Conservation (phyloP, 2,888 invertebrate species). For the Eremobia ochroleuca region DNA sequence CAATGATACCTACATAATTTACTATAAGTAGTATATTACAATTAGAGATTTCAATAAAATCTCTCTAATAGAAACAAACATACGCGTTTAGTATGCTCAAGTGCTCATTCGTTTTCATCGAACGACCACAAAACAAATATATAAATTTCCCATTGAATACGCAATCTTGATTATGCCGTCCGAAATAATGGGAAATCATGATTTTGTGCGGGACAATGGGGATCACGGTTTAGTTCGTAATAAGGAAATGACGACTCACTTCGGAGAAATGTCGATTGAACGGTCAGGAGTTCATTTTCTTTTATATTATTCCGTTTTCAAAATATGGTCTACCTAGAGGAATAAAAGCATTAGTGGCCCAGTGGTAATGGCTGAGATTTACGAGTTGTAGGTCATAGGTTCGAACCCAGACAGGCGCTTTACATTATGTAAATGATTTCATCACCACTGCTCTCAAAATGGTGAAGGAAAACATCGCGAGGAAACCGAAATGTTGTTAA, state of each 20-base stretch:
- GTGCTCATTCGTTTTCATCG: constrained; percentile 28
- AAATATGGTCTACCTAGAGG: neutral
- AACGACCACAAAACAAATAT: constrained; percentile 41
- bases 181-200: constrained; percentile 44
- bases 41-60: neutral
- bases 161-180: constrained; percentile 45
- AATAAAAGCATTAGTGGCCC: neutral
- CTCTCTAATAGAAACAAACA: constrained; percentile 1
- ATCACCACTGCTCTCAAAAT: neutral
- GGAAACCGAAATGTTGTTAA: too few relatives aligned
- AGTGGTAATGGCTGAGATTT: too few relatives aligned
- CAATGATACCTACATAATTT: neutral
- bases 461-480: too few relatives aligned
- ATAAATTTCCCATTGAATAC: constrained; percentile 50
- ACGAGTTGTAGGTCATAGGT: too few relatives aligned
- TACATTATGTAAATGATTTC: neutral
- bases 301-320: constrained; percentile 16
- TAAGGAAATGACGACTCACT: constrained; percentile 27
- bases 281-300: constrained; percentile 26
- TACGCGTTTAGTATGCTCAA: constrained; percentile 7
- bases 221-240: constrained; percentile 23
- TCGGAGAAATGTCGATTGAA: constrained; percentile 11
- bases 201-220: constrained; percentile 35
- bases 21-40: neutral
- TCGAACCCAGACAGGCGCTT: neutral